Percentiles rank a stretch among this genome's conserved stretches.
Conservation (phyloP, 92 coral and sea anemone species). For the Epizoanthus illoricatus region DNA sequence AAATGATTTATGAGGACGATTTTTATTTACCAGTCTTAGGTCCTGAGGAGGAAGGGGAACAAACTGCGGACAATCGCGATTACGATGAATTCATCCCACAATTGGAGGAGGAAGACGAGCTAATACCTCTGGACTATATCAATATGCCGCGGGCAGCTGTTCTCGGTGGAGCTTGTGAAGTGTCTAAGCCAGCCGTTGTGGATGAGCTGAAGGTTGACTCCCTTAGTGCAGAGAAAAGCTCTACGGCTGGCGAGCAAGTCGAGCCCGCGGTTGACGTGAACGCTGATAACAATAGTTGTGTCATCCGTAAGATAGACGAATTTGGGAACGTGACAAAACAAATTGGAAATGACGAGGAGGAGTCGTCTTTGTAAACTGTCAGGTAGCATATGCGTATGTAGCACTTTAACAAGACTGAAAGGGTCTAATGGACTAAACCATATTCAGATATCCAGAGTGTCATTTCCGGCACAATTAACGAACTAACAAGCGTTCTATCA, state of each 20-base stretch:
- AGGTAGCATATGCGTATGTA: too few relatives aligned
- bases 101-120: background rate
- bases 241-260: too few relatives aligned
- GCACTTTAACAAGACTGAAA: too few relatives aligned
- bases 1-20: background rate
- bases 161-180: background rate
- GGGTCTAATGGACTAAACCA: too few relatives aligned
- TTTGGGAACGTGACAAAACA: background rate
- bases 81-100: conserved; percentile 30
- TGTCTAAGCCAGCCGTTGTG: background rate
- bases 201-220: too few relatives aligned
- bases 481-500: too few relatives aligned
- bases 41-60: background rate
- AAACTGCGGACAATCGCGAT: background rate
- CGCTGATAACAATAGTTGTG: background rate
- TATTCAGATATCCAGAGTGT: too few relatives aligned
- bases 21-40: background rate
- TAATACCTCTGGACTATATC: background rate
- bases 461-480: too few relatives aligned
- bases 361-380: background rate
- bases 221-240: too few relatives aligned
- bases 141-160: background rate
- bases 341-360: background rate
- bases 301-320: background rate
- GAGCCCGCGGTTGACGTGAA: background rate